A percentile compares a stretch with the other conserved stretches of the same genome.
These are phyloP conservation scores for Stichopus chloronotus DNA, from an alignment of 35 echinoderm and acorn worm genomes.

Conservation along the genomic window DNA sequence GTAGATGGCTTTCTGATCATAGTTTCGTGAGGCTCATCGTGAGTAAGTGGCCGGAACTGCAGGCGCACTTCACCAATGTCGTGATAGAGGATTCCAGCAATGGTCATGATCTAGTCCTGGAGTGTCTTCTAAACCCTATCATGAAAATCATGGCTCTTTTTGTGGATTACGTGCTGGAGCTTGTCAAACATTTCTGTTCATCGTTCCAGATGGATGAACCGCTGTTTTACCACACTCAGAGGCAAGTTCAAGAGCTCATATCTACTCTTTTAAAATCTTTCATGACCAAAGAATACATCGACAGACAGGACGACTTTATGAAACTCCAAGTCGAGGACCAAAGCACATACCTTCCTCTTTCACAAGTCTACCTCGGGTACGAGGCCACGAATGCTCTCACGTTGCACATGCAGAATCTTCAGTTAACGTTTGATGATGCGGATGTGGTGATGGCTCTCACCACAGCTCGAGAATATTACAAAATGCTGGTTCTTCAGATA, in stretches of 20 bases:
- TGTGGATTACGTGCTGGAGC: conserved; percentile 18
- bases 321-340: conserved; percentile 11
- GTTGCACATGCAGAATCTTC: conserved; percentile 18
- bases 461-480: conserved; percentile 30
- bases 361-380: conserved; percentile 18
- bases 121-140: conserved; percentile 16
- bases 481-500: conserved; percentile 29
- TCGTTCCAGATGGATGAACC: conserved; percentile 16
- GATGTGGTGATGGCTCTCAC: conserved; percentile 37
- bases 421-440: conserved; percentile 19
- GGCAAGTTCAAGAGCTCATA: neutral
- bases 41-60: neutral
- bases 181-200: neutral
- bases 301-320: neutral
- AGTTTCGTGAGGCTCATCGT: conserved; percentile 5
- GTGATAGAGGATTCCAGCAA: conserved; percentile 21
- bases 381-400: conserved; percentile 14
- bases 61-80: conserved; percentile 30
- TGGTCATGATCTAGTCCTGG: conserved; percentile 17
- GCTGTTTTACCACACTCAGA: conserved; percentile 3
- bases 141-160: conserved; percentile 22
- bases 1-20: conserved; percentile 26
- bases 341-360: neutral
- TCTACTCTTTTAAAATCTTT: conserved; percentile 37
- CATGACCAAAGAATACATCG: conserved; percentile 33